A percentile compares a stretch with the other conserved stretches of the same genome.
phyloP scores from a whole-genome alignment of 2,113 vertebrate species.

The Chionis minor region DNA sequence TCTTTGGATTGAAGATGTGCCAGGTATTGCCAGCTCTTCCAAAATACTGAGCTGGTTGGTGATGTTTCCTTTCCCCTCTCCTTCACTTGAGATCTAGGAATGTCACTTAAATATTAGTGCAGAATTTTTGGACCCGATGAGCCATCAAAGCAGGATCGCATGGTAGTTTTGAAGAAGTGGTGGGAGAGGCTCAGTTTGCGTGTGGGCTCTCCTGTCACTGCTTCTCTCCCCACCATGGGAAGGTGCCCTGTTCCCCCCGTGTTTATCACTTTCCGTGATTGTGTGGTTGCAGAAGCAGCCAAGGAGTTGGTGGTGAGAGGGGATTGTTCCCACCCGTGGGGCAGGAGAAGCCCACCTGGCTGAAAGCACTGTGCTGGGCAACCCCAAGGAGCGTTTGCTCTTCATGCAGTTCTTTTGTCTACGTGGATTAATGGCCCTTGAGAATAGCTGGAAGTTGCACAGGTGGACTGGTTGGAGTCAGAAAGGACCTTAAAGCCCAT shows the following conservation, averaged over 20 bases:
- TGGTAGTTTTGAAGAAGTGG: neutral
- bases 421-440: neutral
- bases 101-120: neutral
- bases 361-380: neutral
- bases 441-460: neutral
- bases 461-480: neutral
- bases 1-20: neutral
- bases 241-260: neutral
- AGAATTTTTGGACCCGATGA: neutral
- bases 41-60: neutral
- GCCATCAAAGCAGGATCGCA: neutral
- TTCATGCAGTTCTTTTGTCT: neutral
- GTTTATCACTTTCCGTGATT: neutral
- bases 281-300: neutral
- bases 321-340: neutral
- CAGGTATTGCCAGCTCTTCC: neutral
- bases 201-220: neutral
- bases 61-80: neutral
- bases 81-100: neutral
- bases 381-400: neutral
- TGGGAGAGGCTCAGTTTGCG: neutral
- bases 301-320: neutral
- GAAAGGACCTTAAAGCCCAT: neutral
- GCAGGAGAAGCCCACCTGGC: neutral
- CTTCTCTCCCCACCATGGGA: neutral